These are phyloP conservation scores for Tethya wilhelma DNA, from an alignment of 37 sponge, comb jelly and placozoan species.

Conservation along the genomic window DNA sequence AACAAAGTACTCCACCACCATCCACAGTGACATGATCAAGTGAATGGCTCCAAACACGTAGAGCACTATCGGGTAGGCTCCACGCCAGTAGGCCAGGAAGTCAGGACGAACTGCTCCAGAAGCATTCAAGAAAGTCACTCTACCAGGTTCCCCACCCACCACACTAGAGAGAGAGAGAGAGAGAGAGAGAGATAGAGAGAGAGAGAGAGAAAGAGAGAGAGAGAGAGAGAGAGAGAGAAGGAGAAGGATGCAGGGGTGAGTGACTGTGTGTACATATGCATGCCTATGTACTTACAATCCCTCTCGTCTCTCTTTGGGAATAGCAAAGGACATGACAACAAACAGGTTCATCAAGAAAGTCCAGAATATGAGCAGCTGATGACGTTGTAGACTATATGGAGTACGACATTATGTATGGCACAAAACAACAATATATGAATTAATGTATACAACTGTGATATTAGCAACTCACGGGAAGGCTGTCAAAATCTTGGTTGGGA, in stretches of 20 bases:
- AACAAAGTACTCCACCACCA: slow-evolving; percentile 66
- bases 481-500: background rate
- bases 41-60: slow-evolving; percentile 65
- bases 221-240: background rate
- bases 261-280: too few species aligned
- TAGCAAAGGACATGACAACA: background rate
- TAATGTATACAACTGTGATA: background rate
- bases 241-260: too few species aligned
- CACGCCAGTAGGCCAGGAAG: background rate
- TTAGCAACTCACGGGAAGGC: background rate
- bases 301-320: background rate
- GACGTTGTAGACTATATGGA: background rate
- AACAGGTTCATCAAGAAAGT: background rate
- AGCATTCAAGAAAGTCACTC: background rate
- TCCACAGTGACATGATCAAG: slow-evolving; percentile 49
- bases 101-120: background rate
- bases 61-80: background rate
- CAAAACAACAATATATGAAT: background rate
- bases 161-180: too few species aligned
- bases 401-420: background rate
- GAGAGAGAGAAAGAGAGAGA: background rate
- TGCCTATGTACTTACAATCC: background rate
- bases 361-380: background rate
- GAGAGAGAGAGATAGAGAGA: too few species aligned
- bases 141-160: background rate